Base-by-base conservation (phyloP, 2,113 vertebrate species). In the mouse (Mus musculus) region DNA sequence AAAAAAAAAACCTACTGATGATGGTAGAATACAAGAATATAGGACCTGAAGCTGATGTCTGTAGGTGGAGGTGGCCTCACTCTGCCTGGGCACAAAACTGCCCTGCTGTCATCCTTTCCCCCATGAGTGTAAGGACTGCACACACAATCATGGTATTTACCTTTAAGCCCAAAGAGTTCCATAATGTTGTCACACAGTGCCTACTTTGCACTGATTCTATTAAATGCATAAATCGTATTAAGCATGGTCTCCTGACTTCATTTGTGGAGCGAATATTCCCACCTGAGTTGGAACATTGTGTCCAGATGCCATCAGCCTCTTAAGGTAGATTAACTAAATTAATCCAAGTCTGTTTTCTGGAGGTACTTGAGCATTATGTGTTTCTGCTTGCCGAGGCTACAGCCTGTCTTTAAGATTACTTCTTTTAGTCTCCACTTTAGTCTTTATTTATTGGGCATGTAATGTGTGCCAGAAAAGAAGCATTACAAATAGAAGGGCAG, bases 261-360 rank as follows among this genome's bases (percentile, higher is more conserved):
- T 17, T 78, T 54, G 39, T 54, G 72, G 84, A 71, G 91, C 65
- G 63, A 71, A 75, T 9, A 36, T 75, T 80, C 90, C 88, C 97
- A 69, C 30, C 61, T 80, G 94, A 93, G 72, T 52, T 92, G 59
- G 46, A 90, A 71, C 46, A 81, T 69, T 91, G 65, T 42, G 63
- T 52, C 96, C 63, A 42, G 75, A 93, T 82, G 71, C 89, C 82
- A 59, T 80, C 76, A 69, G 89, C 69, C 52, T 84, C 93, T 89
- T 42, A 24, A 94, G 93, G 75, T 65, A 76, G 71, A 67, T 77
- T 87, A n/a, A 46, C 46, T n/a, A 72, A 69, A 69, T 92, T 97
- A 81, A 94, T 85, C 85, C 88, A 72, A 76, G 59, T 33, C 39
- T 72, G 52, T 90, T 86, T 95, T 92, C 87, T 65, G 26, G 56